A percentile compares a stretch with the other conserved stretches of the same genome.
These are phyloP conservation scores for Oxyura jamaicensis DNA, from an alignment of 2,113 vertebrate genomes.

Conservation along the genomic window DNA sequence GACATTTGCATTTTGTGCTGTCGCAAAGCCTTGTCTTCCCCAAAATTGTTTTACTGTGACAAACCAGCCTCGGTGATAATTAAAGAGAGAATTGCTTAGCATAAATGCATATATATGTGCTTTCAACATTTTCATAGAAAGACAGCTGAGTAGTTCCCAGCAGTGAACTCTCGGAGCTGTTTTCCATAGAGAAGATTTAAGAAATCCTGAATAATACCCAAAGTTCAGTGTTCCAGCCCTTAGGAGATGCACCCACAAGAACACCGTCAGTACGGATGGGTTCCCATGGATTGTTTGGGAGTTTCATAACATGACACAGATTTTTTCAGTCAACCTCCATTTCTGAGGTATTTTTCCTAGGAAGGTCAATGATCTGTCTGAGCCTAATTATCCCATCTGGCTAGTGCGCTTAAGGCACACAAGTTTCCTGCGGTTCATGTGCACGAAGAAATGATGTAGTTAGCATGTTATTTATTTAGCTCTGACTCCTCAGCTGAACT, in stretches of 20 bases:
- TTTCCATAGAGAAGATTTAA: background rate
- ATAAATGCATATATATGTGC: slow-evolving; percentile 36
- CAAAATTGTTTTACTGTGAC: slow-evolving; percentile 19
- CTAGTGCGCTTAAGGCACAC: background rate
- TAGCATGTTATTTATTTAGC: background rate
- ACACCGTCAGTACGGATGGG: background rate
- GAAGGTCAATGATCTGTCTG: slow-evolving; percentile 62
- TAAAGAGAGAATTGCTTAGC: slow-evolving; percentile 41
- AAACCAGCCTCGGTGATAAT: slow-evolving; percentile 26
- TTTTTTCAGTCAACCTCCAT: slow-evolving; percentile 1
- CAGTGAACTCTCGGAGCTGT: background rate
- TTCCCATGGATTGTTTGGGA: background rate
- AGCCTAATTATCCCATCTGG: slow-evolving; percentile 57
- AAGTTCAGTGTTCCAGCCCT: background rate
- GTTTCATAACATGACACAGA: slow-evolving; percentile 17
- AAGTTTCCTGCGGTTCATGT: slow-evolving; percentile 8
- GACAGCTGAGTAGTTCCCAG: background rate
- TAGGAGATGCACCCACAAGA: background rate
- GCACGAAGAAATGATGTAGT: background rate
- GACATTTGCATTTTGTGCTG: background rate
- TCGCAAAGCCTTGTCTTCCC: slow-evolving; percentile 15
- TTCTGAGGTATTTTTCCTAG: slow-evolving; percentile 38
- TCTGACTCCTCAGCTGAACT: background rate
- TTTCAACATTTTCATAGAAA: slow-evolving; percentile 9
- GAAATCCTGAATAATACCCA: background rate